A percentile compares a stretch with the other conserved stretches of the same genome.
These are phyloP conservation scores for Bettongia penicillata DNA, from an alignment of 2,113 vertebrate species.

Conservation along the genomic window DNA sequence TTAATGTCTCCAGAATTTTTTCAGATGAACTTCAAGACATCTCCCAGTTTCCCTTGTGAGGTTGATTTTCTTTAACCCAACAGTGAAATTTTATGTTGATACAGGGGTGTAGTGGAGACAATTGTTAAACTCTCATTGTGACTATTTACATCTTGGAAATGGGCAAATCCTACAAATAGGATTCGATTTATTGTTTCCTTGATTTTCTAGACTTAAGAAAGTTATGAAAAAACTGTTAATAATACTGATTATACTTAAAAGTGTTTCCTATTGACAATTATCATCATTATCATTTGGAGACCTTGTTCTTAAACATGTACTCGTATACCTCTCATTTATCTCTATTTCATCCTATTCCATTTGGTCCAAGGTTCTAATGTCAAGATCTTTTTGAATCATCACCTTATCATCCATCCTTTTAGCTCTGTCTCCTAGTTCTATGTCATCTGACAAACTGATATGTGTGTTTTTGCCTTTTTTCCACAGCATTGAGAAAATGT, in stretches of 20 bases:
- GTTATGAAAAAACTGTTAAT: background rate
- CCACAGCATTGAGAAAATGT: background rate
- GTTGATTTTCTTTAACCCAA: background rate
- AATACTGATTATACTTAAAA: background rate
- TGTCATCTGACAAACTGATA: background rate
- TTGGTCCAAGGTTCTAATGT: background rate
- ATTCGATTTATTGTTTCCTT: background rate
- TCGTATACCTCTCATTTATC: background rate
- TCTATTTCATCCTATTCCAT: background rate
- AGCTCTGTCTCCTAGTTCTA: background rate
- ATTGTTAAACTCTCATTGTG: background rate
- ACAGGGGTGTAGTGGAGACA: background rate
- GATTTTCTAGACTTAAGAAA: background rate
- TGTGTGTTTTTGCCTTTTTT: background rate
- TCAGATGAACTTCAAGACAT: background rate
- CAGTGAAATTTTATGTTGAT: background rate
- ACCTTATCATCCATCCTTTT: background rate
- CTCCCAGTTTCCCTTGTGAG: background rate
- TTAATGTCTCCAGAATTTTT: background rate
- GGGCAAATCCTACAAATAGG: background rate
- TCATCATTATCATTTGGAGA: background rate
- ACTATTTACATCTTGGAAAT: background rate
- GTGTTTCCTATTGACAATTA: background rate
- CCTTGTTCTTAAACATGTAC: background rate
- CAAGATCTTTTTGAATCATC: background rate